Percentiles rank a stretch among this genome's conserved stretches.
These are phyloP conservation scores for Micoletzkya japonica DNA, from an alignment of 2,888 invertebrate genomes.

Conservation along the genomic window DNA sequence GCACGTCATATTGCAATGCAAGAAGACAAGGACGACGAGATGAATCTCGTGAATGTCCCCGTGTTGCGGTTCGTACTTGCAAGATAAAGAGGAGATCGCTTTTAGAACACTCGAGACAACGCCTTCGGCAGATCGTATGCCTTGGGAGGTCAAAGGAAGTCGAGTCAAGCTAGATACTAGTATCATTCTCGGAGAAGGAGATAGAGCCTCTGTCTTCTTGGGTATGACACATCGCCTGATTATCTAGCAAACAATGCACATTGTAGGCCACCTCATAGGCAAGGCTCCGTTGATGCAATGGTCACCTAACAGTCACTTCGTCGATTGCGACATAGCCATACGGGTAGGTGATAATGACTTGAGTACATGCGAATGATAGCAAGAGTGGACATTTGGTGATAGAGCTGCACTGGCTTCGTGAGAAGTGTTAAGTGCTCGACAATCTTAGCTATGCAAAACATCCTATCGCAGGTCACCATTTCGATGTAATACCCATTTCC, in stretches of 20 bases:
- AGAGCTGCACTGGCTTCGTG: too few relatives aligned
- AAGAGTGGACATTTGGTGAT: too few relatives aligned
- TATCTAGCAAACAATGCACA: neutral
- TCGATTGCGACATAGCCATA: slow-evolving; percentile 22
- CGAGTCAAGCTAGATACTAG: slow-evolving; percentile 12
- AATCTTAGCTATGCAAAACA: too few relatives aligned
- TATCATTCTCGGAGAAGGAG: slow-evolving; percentile 11
- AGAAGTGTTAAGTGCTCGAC: too few relatives aligned
- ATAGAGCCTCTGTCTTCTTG: slow-evolving; percentile 15
- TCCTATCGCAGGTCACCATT: too few relatives aligned
- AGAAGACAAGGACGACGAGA: slow-evolving; percentile 15
- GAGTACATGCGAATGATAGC: neutral
- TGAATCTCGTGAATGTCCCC: slow-evolving; percentile 11
- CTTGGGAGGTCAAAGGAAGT: slow-evolving; percentile 18
- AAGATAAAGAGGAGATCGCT: neutral
- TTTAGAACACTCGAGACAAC: slow-evolving; percentile 11
- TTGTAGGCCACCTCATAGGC: slow-evolving; percentile 20
- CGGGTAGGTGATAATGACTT: neutral
- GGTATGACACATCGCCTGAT: neutral
- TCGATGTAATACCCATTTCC: too few relatives aligned
- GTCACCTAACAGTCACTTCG: slow-evolving; percentile 6
- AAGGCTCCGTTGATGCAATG: slow-evolving; percentile 24
- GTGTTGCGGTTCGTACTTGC: neutral
- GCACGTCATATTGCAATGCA: slow-evolving; percentile 4
- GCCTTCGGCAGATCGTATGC: slow-evolving; percentile 23